These are phyloP conservation scores for Chamaea fasciata DNA, from an alignment of 2,113 vertebrate species.

Conservation along the genomic window DNA sequence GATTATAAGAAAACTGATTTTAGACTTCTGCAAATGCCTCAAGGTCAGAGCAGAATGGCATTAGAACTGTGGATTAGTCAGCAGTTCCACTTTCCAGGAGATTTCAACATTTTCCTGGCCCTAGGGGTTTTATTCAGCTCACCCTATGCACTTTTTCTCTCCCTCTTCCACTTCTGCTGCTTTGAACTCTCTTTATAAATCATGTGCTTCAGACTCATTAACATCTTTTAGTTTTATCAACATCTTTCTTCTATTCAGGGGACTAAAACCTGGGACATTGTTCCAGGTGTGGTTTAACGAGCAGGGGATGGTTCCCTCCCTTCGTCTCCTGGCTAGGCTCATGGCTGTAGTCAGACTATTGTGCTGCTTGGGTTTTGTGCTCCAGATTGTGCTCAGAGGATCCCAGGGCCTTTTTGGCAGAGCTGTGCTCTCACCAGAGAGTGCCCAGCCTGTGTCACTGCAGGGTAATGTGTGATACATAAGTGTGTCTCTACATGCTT, in stretches of 20 bases:
- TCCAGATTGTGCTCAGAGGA: background rate
- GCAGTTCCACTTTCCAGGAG: background rate
- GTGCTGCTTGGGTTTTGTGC: background rate
- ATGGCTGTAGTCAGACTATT: fast-evolving
- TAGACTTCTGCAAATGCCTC: background rate
- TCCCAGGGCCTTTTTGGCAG: background rate
- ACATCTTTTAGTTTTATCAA: background rate
- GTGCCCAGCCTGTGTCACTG: background rate
- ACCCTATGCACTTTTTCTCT: background rate
- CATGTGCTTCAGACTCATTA: background rate
- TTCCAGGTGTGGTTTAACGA: background rate
- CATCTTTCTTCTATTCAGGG: background rate
- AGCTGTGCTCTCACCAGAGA: background rate
- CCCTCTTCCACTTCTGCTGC: background rate
- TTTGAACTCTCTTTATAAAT: background rate
- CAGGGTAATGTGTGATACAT: background rate
- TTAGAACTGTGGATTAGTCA: background rate
- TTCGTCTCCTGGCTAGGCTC: background rate
- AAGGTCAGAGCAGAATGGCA: background rate
- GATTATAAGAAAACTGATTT: background rate
- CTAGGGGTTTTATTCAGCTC: background rate
- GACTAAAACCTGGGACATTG: background rate
- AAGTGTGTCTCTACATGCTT: too few species aligned
- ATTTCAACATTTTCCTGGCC: background rate
- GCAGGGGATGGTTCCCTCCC: background rate